Conservation (phyloP, 2,113 vertebrate species). For the Pseudorasbora parva region DNA sequence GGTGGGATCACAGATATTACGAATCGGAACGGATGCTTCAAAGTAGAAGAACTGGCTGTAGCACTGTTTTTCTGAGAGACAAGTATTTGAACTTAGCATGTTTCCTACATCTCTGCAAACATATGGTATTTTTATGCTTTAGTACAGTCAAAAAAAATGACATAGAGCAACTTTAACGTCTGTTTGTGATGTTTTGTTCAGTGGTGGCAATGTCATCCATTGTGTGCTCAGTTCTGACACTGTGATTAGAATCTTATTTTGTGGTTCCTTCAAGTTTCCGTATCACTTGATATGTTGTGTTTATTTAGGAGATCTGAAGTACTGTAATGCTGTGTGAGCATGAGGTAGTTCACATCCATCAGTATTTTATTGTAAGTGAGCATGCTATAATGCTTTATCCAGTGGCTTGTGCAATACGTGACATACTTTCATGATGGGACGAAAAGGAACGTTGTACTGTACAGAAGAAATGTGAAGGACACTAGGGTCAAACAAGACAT, state of each 20-base stretch:
- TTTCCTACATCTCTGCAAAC: too few species aligned
- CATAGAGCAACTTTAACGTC: neutral
- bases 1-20: too few species aligned
- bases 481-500: neutral
- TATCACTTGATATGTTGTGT: neutral
- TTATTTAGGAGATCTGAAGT: neutral
- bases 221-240: conserved; percentile 14
- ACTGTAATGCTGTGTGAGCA: conserved; percentile 37
- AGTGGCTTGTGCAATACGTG: conserved; percentile 53
- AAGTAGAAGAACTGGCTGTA: too few species aligned
- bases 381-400: conserved; percentile 46
- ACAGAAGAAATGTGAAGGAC: neutral
- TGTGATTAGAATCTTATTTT: conserved; percentile 17
- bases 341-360: conserved; percentile 29
- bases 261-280: neutral
- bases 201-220: conserved; percentile 19
- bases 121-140: too few species aligned
- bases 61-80: too few species aligned
- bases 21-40: too few species aligned
- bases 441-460: neutral
- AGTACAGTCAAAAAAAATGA: too few species aligned
- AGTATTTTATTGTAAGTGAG: conserved; percentile 46
- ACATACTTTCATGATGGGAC: conserved; percentile 40
- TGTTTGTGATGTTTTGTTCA: conserved; percentile 21
- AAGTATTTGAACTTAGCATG: too few species aligned